Base-by-base conservation (phyloP, 92 coral and sea anemone species). In the Montipora capitata region DNA sequence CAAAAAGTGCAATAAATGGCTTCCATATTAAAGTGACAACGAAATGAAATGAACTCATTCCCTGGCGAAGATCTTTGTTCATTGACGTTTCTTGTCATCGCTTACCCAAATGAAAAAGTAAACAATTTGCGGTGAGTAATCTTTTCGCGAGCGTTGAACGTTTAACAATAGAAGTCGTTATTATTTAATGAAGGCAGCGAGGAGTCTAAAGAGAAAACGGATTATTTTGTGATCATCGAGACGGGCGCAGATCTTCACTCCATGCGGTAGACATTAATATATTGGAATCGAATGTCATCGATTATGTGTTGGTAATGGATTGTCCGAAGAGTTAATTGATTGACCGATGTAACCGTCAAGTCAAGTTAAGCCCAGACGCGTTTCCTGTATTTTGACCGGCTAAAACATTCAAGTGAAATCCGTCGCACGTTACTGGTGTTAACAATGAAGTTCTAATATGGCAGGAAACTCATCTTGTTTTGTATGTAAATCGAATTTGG, bases 141-240 rank as follows among this genome's bases (percentile, higher is more conserved):
- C 77, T 81, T 54, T 48, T 11, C 42, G 43, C 5, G 35, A 43
- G 35, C 15, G 54, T 38, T 7, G 10, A 59, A 42, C 9, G 62
- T 43, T 51, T 61, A 77, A 85, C 65, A 85, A 85, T 43, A 40
- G 73, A 9, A 17, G 68, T 76, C 79, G 65, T 85, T 74, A 75
- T 62, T 85, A 85, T 85, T 85, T 85, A 45, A 85, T 85, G 89
- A 85, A 83, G 13, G 18, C 10, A 16, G 54, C 42, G 14, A 48
- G 57, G 65, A 39, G 68, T 65, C 83, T 76, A 40, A 72, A 56
- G 71, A 72, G 72, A 42, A 72, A 35, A 48, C 61, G 72, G 40
- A 81, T 81, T 68, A 68, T 17, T 59, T 18, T 9, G 13, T 72
- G 40, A 40, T 68, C 59, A 38, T 48, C 52, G 45, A 59, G 4